Base-by-base conservation (phyloP, 53 echinoderm and acorn worm species). In the Glandiceps talaboti region DNA sequence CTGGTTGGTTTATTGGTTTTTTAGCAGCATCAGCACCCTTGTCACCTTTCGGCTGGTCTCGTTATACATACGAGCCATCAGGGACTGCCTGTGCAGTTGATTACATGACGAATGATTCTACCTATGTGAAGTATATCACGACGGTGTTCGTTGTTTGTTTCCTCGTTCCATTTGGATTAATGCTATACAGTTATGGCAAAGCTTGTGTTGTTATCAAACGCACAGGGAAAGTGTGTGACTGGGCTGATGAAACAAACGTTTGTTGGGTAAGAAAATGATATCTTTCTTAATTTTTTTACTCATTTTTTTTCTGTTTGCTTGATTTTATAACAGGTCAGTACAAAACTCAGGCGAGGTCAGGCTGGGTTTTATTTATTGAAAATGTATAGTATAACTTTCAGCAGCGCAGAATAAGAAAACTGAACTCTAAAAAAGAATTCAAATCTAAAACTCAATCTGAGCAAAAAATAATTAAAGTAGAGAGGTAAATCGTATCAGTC, bases 11-110 rank as follows among this genome's bases (percentile, higher is more conserved):
- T 0, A 88, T 86, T 76, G 90, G 90, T n/a, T 31, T 90, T 74
- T n/a, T n/a, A n/a, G n/a, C n/a, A n/a, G 86, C 90, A 80, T 94
- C 90, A 90, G 79, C 88, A 25, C 31, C 73, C 25, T 86, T 90
- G 0, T 90, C 94, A 25, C 80, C 90, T 0, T 82, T 94, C 73
- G 86, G 86, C 0, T 91, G 90, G 94, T 88, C 88, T 26, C 90
- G 94, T 80, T 94, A 94, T 77, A 77, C 28, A 74, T 30, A 88
- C 27, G 94, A 94, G 33, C 88, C 82, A 28, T 88, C 82, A 26
- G 84, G 86, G 12, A 86, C 91, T 28, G 86, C 86, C 0, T 94
- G 94, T 30, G 84, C 90, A 28, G 78, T 89, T 10, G 94, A 94
- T 81, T 88, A 90, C 83, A 81, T 74, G 73, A 78, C 76, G 32